These are phyloP conservation scores for Ciona savignyi DNA, from an alignment of 23 tunicate species.

Conservation along the genomic window DNA sequence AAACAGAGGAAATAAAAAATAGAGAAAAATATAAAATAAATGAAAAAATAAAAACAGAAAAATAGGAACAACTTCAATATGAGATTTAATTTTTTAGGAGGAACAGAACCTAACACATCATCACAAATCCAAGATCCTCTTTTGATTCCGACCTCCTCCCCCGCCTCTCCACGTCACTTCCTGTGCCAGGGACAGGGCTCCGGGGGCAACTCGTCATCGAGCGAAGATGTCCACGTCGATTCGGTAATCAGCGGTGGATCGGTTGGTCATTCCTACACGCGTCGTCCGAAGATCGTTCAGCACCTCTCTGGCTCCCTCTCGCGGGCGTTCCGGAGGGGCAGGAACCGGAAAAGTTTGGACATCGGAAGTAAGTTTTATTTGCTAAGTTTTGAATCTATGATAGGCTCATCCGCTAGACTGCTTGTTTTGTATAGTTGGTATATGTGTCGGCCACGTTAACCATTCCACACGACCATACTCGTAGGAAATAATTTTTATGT, in stretches of 20 bases:
- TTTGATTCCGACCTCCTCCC: slow-evolving; percentile 27
- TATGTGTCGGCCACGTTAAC: too few species aligned
- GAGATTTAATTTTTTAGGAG: background rate
- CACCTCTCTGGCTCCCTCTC: slow-evolving; percentile 66
- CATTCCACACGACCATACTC: too few species aligned
- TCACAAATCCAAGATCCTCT: slow-evolving; percentile 36
- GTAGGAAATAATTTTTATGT: too few species aligned
- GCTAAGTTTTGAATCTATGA: too few species aligned
- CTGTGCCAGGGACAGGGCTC: too few species aligned
- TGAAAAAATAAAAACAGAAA: too few species aligned
- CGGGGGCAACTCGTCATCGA: slow-evolving; percentile 28
- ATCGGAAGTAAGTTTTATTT: slow-evolving; percentile 2
- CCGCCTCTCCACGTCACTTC: slow-evolving; percentile 23
- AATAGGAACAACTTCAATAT: too few species aligned
- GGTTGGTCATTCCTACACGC: background rate
- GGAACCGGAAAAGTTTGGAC: slow-evolving; percentile 68
- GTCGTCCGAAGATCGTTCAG: slow-evolving; percentile 26
- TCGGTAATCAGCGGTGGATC: too few species aligned
- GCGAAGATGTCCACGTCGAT: slow-evolving; percentile 41
- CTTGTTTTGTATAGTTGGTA: too few species aligned
- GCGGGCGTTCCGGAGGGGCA: slow-evolving; percentile 41
- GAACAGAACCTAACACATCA: slow-evolving; percentile 31
- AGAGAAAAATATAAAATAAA: too few species aligned
- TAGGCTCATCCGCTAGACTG: too few species aligned
- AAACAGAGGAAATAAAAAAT: too few species aligned